Evolutionary conservation across 2,888 invertebrate species (phyloP), one percentile per base, ranked within the genome.

Genomic region (Epicampocera succincta): DNA sequence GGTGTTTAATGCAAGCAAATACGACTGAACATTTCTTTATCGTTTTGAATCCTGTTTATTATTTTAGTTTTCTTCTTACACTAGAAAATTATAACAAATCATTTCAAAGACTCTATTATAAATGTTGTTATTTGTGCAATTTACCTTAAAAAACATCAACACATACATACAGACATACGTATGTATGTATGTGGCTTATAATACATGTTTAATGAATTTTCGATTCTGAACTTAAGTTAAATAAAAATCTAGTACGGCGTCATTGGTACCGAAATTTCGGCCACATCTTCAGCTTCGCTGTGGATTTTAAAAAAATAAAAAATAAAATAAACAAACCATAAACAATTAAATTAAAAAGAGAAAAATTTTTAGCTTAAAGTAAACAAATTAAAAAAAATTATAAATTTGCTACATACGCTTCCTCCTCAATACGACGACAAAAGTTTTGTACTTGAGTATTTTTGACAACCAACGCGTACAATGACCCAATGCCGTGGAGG

Each of bases 361-460:
- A 19, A 19, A 12, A 1, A n/a, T n/a, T 17, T 65, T 19, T 17
- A 0, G 29, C 29, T 46, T 46, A n/a, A 63, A 25, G 29, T 1
- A 21, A 17, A 19, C 44, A 52, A 40, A 25, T 17, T 1, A 21
- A 17, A 19, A 44, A 52, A 40, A 68, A 58, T 76, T 58, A 50
- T 33, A 75, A 80, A 69, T 56, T 63, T n/a, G 15, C 44, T 77
- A 75, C 87, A 85, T 72, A 88, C 89, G 84, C 83, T 54, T 88
- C 87, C 19, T 87, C 86, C 9, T 87, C 87, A 17, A 88, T 88
- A 33, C 88, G 85, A 0, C 86, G 84, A 61, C 89, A 79, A 73
- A 88, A 89, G 54, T 87, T 84, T 75, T 89, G 89, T 1, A 89
- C 85, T 61, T 89, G 88, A 33, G 85, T 86, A 73, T 89, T 89